phyloP scores from a whole-genome alignment of 2,797 vertebrate genomes.

The Scomberomorus guttatus region DNA sequence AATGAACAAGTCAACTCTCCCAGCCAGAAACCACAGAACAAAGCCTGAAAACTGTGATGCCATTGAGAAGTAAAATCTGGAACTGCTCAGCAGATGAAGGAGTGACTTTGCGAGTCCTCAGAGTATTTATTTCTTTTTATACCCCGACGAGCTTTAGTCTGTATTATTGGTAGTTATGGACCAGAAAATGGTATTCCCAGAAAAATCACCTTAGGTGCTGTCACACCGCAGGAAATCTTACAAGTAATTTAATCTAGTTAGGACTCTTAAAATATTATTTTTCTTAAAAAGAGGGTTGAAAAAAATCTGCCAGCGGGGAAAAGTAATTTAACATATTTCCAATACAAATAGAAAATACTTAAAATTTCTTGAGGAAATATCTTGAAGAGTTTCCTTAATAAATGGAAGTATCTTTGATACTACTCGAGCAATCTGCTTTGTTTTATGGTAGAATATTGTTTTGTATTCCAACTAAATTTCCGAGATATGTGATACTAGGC shows the following conservation, averaged over 20 bases:
- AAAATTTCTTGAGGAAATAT: conserved; percentile 16
- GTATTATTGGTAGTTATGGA: conserved; percentile 80
- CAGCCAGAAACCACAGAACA: conserved; percentile 38
- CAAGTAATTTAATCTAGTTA: conserved; percentile 77
- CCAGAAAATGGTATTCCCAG: conserved; percentile 82
- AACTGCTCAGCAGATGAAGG: conserved; percentile 79
- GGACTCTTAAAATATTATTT: conserved; percentile 70
- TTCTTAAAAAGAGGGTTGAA: conserved; percentile 41
- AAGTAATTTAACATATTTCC: conserved; percentile 40
- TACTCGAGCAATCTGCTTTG: background rate
- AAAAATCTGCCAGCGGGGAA: conserved; percentile 3
- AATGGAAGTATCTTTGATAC: conserved; percentile 1
- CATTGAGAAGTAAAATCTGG: conserved; percentile 74
- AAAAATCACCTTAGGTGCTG: conserved; percentile 73
- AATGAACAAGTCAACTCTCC: conserved; percentile 37
- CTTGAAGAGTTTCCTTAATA: background rate
- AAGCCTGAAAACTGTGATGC: conserved; percentile 57
- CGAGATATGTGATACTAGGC: background rate
- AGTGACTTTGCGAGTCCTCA: conserved; percentile 77
- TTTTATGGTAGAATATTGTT: conserved; percentile 7
- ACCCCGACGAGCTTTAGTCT: conserved; percentile 70
- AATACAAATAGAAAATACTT: conserved; percentile 18
- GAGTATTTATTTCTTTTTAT: conserved; percentile 80
- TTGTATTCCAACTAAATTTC: conserved; percentile 14
- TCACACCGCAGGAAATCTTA: conserved; percentile 74